phyloP scores from a whole-genome alignment of 2,113 vertebrate species.

The Bos taurus region ARS-UCD2.0 NC_037350.1:36717501-36718000 shows the following conservation, averaged over 20 bases:
- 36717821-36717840: not conserved
- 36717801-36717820: not conserved
- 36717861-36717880: not conserved
- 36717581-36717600: too few relatives aligned
- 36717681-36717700: not conserved
- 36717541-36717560: too few relatives aligned
- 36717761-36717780: not conserved
- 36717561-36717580: too few relatives aligned
- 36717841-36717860: not conserved
- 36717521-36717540: too few relatives aligned
- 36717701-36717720: not conserved
- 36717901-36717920: not conserved
- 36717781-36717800: not conserved
- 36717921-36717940: not conserved
- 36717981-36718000: not conserved
- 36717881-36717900: accelerated
- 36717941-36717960: not conserved
- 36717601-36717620: too few relatives aligned
- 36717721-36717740: not conserved
- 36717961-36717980: not conserved
- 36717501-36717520: too few relatives aligned
- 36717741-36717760: not conserved
- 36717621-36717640: not conserved
- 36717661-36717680: not conserved
- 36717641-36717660: not conserved